Evolutionary conservation across 2,113 vertebrate species (phyloP).

Genomic region (human): GRCh38 chr3:22846501-22847000

Average conservation of each 20-base stretch:
- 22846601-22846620: conserved; percentile 6
- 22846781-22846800: not conserved
- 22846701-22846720: conserved; percentile 60
- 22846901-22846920: not conserved
- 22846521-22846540: conserved; percentile 18
- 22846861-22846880: not conserved
- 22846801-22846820: not conserved
- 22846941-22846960: not conserved
- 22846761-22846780: conserved; percentile 61
- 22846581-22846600: conserved; percentile 6
- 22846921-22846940: not conserved
- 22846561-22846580: not conserved
- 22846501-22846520: not conserved
- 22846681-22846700: conserved; percentile 50
- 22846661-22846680: conserved; percentile 68
- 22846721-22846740: conserved; percentile 25
- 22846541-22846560: conserved; percentile 15
- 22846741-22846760: conserved; percentile 55
- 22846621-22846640: conserved; percentile 17
- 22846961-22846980: not conserved
- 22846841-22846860: conserved; percentile 27
- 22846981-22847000: not conserved
- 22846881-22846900: not conserved
- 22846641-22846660: conserved; percentile 31
- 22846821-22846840: conserved; percentile 19